Percentiles rank a stretch among this genome's conserved stretches.
These are phyloP conservation scores for Ormyrus thymus DNA, from an alignment of 2,888 invertebrate genomes.

Conservation along the genomic window DNA sequence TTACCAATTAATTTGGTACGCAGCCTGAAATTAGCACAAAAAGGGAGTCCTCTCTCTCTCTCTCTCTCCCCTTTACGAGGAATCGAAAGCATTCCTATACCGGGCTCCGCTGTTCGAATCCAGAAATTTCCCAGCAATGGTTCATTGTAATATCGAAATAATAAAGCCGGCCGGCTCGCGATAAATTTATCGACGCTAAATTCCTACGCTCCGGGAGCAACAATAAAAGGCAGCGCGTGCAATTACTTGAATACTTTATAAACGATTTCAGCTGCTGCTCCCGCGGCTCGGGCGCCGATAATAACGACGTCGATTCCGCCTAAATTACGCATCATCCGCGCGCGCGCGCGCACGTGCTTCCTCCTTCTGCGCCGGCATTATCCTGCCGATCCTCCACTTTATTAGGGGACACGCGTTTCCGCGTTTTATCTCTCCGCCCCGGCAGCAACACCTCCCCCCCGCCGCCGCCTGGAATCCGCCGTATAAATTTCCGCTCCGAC, in stretches of 20 bases:
- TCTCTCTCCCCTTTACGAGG: constrained; percentile 4
- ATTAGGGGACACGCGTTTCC: constrained; percentile 37
- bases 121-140: not conserved
- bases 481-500: constrained; percentile 46
- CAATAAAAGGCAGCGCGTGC: not conserved
- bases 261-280: constrained; percentile 33
- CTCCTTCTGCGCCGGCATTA: constrained; percentile 4
- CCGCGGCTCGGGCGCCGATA: not conserved
- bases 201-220: not conserved
- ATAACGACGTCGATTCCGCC: constrained; percentile 33
- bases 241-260: constrained; percentile 48
- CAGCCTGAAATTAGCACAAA: no score
- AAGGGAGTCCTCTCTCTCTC: no score
- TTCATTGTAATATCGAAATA: constrained; percentile 19
- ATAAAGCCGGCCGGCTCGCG: not conserved
- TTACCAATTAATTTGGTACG: not conserved
- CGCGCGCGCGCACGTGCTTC: not conserved
- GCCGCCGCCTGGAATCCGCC: constrained; percentile 25
- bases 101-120: not conserved
- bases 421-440: constrained; percentile 11
- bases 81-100: constrained; percentile 18
- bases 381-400: constrained; percentile 25
- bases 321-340: constrained; percentile 18
- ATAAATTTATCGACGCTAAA: constrained; percentile 41
- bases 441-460: not conserved